phyloP scores from a whole-genome alignment of 2,888 invertebrate species.

The Hymenopus coronatus region DNA sequence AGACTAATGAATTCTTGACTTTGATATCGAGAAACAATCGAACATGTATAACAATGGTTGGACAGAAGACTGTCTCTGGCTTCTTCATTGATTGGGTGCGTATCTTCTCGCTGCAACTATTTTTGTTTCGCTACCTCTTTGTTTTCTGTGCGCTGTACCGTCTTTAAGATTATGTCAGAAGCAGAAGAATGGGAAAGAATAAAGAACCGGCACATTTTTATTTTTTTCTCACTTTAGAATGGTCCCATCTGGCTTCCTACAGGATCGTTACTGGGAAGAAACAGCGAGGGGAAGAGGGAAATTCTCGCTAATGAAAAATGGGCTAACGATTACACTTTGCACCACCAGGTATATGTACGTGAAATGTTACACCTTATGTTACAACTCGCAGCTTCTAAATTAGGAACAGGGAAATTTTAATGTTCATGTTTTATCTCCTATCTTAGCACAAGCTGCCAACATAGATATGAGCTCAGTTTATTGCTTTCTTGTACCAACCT shows the following conservation, averaged over 20 bases:
- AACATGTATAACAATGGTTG: neutral
- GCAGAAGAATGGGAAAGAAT: neutral
- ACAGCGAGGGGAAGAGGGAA: neutral
- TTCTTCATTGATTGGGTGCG: neutral
- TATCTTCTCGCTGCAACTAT: neutral
- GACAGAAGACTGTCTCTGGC: neutral
- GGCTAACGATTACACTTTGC: neutral
- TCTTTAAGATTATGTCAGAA: neutral
- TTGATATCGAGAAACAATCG: neutral
- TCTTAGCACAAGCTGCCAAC: too few species aligned
- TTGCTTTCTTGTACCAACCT: too few species aligned
- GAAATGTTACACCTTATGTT: neutral
- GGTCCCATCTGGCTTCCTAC: neutral
- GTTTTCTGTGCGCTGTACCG: neutral
- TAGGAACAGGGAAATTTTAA: too few species aligned
- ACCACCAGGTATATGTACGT: neutral
- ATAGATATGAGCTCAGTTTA: too few species aligned
- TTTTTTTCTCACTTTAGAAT: neutral
- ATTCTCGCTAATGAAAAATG: neutral
- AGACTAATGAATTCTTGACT: neutral
- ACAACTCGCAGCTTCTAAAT: too few species aligned
- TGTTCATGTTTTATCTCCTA: too few species aligned
- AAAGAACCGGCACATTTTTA: neutral
- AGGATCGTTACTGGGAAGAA: neutral
- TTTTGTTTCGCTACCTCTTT: neutral